Base-by-base conservation (phyloP, 2,888 invertebrate species). In the Polyommatus iphigenia region DNA sequence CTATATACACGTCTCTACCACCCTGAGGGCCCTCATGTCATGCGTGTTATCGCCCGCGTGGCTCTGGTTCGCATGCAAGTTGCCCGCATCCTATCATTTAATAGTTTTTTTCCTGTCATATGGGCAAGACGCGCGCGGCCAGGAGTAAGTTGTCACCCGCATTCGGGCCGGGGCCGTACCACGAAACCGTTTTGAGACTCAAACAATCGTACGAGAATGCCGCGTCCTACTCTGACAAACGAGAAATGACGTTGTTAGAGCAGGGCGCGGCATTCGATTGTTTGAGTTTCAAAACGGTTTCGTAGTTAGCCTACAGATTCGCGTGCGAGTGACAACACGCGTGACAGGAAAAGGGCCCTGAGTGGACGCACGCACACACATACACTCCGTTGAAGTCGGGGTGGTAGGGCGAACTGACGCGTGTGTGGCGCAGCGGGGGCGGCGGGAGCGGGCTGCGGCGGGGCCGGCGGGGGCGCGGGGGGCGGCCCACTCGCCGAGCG, bases 371-470 rank as follows among this genome's bases (percentile, higher is more conserved):
- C 79, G 71, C 78, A 67, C 67, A 67, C 32, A 78, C 62, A 71
- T 72, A 67, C 71, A 72, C 72, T 59, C 59, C 50, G 57, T 59
- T 50, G 18, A 71, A 57, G 75, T 79, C 76, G 76, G 78, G 78
- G 79, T 78, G 78, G 80, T 80, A 78, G 81, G 81, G 81, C 77
- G 79, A 36, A 59, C 57, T 81, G 82, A 80, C 80, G 84, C 86
- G 85, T 79, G 79, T 88, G 83, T 87, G 85, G 85, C 85, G 87
- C 85, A 85, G 81, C 79, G 79, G 78, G 77, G 75, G 79, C 79
- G 79, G 80, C 78, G 77, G 32, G 76, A 85, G 84, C 85, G 85
- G 84, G 83, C 83, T 84, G 81, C 84, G 78, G 50, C 78, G 81
- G 81, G 79, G 78, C 80, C 80, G 82, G 82, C 82, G 83, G 62